Conservation (phyloP, 2,888 invertebrate genomes). For the Idaea straminata region DNA sequence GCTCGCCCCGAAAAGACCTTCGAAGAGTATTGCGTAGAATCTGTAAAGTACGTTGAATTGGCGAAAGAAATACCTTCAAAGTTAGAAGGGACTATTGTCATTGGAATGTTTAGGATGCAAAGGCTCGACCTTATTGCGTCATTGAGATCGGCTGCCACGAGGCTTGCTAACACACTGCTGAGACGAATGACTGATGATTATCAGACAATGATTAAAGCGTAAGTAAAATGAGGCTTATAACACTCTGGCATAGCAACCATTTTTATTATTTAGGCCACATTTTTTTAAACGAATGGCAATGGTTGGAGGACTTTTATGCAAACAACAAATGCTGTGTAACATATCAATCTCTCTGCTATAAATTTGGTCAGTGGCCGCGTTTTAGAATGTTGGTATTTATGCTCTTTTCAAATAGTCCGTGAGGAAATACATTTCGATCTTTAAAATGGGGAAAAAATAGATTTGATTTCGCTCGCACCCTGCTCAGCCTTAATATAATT, state of each 20-base stretch:
- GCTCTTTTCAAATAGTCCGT: no score
- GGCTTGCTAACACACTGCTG: constrained; percentile 85
- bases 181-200: constrained; percentile 89
- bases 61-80: constrained; percentile 81
- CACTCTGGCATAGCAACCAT: no score
- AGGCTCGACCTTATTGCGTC: constrained; percentile 87
- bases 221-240: constrained; percentile 46
- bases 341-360: neutral
- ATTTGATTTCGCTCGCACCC: neutral
- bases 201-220: constrained; percentile 88
- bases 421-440: no score
- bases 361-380: neutral
- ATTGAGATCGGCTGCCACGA: constrained; percentile 84
- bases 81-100: constrained; percentile 83
- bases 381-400: no score
- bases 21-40: constrained; percentile 81
- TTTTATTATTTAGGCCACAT: no score
- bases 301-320: no score
- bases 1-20: constrained; percentile 81
- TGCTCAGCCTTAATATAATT: neutral
- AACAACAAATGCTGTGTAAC: no score
- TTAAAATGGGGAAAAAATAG: no score
- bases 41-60: constrained; percentile 82
- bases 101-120: constrained; percentile 93
- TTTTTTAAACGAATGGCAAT: no score